These are phyloP conservation scores for Achroia grisella DNA, from an alignment of 1,140 invertebrate species.

Conservation along the genomic window DNA sequence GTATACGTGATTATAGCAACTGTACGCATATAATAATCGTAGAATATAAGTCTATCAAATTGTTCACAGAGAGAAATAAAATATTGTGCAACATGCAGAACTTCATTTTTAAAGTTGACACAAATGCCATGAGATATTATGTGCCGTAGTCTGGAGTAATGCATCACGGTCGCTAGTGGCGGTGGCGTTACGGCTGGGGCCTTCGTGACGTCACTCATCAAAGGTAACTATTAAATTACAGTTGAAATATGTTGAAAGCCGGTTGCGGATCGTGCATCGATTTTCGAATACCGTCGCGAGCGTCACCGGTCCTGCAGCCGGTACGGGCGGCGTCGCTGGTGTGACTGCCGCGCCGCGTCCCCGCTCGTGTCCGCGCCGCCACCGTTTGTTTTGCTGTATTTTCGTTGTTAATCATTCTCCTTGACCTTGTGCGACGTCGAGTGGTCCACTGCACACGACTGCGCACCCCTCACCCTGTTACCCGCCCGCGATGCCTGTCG, in stretches of 20 bases:
- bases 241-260: slow-evolving; percentile 46
- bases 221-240: slow-evolving; percentile 35
- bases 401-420: slow-evolving; percentile 74
- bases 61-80: too few relatives aligned
- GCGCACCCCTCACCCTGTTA: slow-evolving; percentile 59
- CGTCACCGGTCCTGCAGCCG: slow-evolving; percentile 50
- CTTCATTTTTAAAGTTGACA: slow-evolving; percentile 16
- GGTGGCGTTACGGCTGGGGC: slow-evolving; percentile 32
- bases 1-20: too few relatives aligned
- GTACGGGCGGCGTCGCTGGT: slow-evolving; percentile 55
- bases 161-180: slow-evolving; percentile 35
- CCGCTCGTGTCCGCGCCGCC: slow-evolving; percentile 49
- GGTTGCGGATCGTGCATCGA: slow-evolving; percentile 67
- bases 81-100: background rate
- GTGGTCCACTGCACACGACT: slow-evolving; percentile 72
- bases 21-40: too few relatives aligned
- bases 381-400: slow-evolving; percentile 73
- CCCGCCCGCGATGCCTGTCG: slow-evolving; percentile 50
- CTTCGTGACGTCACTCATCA: slow-evolving; percentile 38
- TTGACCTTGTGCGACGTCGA: slow-evolving; percentile 72
- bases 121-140: slow-evolving; percentile 24
- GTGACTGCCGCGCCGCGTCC: slow-evolving; percentile 56
- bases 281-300: slow-evolving; percentile 59
- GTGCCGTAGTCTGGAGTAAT: slow-evolving; percentile 3
- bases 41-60: too few relatives aligned